These are phyloP conservation scores for Amazona vittata DNA, from an alignment of 2,113 vertebrate genomes.

Conservation along the genomic window DNA sequence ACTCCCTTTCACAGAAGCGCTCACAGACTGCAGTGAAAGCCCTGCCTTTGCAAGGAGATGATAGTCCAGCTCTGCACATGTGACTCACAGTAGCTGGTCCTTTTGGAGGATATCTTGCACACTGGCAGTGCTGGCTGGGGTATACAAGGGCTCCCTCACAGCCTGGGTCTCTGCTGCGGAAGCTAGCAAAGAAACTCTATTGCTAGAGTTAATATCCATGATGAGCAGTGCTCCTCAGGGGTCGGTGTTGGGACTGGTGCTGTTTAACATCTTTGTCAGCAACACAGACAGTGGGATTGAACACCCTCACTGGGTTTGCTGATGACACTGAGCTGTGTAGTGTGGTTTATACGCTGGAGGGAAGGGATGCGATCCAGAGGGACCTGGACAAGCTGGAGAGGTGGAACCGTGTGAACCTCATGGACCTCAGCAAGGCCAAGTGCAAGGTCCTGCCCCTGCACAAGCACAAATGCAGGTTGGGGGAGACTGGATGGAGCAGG, in stretches of 20 bases:
- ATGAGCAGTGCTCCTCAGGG: background rate
- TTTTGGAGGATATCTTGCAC: background rate
- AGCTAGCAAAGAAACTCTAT: background rate
- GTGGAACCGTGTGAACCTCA: background rate
- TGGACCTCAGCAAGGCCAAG: background rate
- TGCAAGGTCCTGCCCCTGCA: background rate
- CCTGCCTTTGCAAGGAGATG: background rate
- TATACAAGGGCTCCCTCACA: background rate
- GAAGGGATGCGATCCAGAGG: background rate
- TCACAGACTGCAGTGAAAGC: background rate
- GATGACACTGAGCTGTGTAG: background rate
- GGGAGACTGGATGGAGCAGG: background rate
- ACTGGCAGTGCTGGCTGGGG: accelerated
- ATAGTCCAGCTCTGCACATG: background rate
- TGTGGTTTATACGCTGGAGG: background rate
- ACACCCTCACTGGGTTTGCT: background rate
- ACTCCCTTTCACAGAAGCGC: background rate
- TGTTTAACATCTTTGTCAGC: background rate
- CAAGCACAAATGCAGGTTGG: background rate
- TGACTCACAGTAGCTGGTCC: background rate
- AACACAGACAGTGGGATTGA: background rate
- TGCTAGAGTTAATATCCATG: background rate
- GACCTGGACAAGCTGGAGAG: background rate
- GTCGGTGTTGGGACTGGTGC: background rate
- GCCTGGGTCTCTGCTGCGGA: background rate